Evolutionary conservation across 2,888 invertebrate genomes (phyloP), one percentile per base, ranked within the genome.

Genomic region (Lycophotia porphyrea): DNA sequence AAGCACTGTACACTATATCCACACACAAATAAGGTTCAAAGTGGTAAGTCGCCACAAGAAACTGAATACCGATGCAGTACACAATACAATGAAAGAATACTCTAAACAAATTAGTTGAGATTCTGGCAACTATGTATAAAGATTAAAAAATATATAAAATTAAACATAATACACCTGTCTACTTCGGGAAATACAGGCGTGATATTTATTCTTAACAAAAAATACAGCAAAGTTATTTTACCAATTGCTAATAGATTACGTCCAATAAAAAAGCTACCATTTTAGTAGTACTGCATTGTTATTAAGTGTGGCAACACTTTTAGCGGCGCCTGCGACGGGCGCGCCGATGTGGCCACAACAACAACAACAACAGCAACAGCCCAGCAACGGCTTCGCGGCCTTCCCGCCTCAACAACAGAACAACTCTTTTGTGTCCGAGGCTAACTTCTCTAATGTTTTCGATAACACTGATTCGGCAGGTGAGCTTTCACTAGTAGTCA

Each of bases 361-460:
- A 83, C 88, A 89, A 88, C 91, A 91, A 78, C 91, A 86, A 86
- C 90, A 63, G 39, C 63, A 83, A 83, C 88, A 90, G 88, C 91
- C 91, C 88, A 91, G 90, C 90, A 92, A 93, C 90, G 94, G 93
- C 27, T 93, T 93, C 92, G 90, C 90, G 83, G 91, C 92, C 87
- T 91, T 91, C 89, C 91, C 93, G 78, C 86, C 90, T 74, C 94
- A 89, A 92, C 89, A 85, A 74, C 88, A 86, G 86, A 92, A 92
- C 94, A 94, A 93, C 94, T 90, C 97, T 90, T 98, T 98, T 97
- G 98, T 98, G 93, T 97, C 98, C 92, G 98, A 98, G 94, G 98
- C 98, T 96, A 98, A 98, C 97, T 98, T 98, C 97, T 98, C 98
- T 92, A 98, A 98, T 91, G 98, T 98, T 90, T 99, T 99, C 96